Evolutionary conservation across 2,797 vertebrate genomes (phyloP), one percentile per base, ranked within the genome.

Genomic region (Loriculus beryllinus): DNA sequence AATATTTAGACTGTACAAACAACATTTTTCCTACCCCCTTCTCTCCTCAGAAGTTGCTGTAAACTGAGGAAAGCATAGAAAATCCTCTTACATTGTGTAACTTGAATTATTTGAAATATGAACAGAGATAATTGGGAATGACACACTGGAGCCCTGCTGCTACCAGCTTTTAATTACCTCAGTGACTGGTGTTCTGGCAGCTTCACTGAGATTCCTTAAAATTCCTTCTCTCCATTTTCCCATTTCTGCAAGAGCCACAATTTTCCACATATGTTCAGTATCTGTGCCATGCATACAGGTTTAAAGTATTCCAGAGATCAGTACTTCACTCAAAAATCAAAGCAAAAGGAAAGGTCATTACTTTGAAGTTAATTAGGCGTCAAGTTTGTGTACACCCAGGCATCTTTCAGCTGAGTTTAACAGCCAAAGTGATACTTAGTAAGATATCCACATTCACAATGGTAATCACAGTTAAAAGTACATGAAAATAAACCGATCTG

Each of bases 161-260:
- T 56, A 71, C 31, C 78, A 74, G 80, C 77, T 90, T 75, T 75
- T 85, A 63, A 75, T 83, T 77, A 83, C 22, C n/a, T 71, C 75
- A 71, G 31, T 29, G 37, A 63, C 7, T 23, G 31, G n/a, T 16
- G 18, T 81, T 85, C 79, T 45, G 54, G 60, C 25, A 90, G 39
- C 29, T 59, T 87, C 75, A 39, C 39, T 11, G n/a, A 68, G 29
- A 59, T 42, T 52, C 56, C 65, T 77, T 33, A 65, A 17, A 70
- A 95, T 62, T 80, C 42, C 54, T 23, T 28, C 48, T 37, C 52
- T 54, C 42, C 22, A 2, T 57, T 80, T 85, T 56, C 56, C 37
- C 5, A 11, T 77, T 86, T 84, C 11, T 64, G 12, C 75, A 89
- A 74, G 16, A 39, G 54, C 12, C 12, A 54, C n/a, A 52, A 15